Percentiles rank a stretch among this genome's conserved stretches.
phyloP scores from a whole-genome alignment of 2,888 invertebrate genomes.

The Crepidodera aurea region DNA sequence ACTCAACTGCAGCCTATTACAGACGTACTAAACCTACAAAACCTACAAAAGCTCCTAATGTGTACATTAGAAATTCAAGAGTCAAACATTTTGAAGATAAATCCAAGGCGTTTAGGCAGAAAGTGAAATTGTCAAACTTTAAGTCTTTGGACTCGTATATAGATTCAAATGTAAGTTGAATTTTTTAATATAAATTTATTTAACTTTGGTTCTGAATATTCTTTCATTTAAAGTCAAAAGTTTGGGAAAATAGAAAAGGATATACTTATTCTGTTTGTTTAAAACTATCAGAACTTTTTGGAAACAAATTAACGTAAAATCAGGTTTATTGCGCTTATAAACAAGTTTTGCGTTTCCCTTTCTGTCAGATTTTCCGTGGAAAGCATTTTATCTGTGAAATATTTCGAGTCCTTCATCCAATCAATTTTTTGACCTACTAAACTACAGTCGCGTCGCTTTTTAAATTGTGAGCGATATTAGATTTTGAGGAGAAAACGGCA shows the following conservation, averaged over 20 bases:
- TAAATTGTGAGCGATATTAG: too few relatives aligned
- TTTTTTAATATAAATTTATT: too few relatives aligned
- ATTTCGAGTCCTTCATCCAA: neutral
- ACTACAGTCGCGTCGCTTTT: neutral
- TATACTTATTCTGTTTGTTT: too few relatives aligned
- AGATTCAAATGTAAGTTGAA: conserved; percentile 36
- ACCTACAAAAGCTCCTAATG: conserved; percentile 35
- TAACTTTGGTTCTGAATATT: neutral
- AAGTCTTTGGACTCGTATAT: conserved; percentile 38
- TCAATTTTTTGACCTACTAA: neutral
- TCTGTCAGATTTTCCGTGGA: neutral
- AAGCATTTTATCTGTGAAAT: neutral
- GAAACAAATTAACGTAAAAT: too few relatives aligned
- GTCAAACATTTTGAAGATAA: conserved; percentile 54
- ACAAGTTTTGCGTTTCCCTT: neutral
- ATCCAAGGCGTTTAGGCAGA: conserved; percentile 46
- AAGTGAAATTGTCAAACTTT: conserved; percentile 35
- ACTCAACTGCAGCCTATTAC: conserved; percentile 12
- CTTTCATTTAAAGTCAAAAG: too few relatives aligned
- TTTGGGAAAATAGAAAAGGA: too few relatives aligned
- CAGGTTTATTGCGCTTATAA: too few relatives aligned
- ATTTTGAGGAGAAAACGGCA: too few relatives aligned
- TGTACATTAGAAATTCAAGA: conserved; percentile 46
- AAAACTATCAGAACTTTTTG: too few relatives aligned
- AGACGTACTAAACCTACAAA: neutral